phyloP scores from a whole-genome alignment of 2,797 vertebrate species.

The Pseudocheirus occidentalis region DNA sequence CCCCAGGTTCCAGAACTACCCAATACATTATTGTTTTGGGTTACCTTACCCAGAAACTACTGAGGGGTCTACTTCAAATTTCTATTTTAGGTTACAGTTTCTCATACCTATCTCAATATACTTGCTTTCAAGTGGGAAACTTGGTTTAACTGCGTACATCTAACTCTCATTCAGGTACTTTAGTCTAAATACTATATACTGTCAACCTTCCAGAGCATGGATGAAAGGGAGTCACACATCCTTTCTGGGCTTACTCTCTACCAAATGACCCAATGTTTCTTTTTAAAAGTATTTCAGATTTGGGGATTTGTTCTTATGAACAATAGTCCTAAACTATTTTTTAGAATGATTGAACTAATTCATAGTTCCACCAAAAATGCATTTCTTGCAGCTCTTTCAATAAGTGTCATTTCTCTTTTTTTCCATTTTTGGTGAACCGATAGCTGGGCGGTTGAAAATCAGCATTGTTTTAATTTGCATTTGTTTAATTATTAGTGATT shows the following conservation, averaged over 20 bases:
- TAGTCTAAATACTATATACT: neutral
- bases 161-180: neutral
- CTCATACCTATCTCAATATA: neutral
- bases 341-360: neutral
- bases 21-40: neutral
- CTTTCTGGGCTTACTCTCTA: neutral
- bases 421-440: neutral
- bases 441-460: neutral
- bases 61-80: neutral
- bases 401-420: neutral
- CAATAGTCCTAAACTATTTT: neutral
- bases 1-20: neutral
- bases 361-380: neutral
- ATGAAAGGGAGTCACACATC: neutral
- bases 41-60: neutral
- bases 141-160: neutral
- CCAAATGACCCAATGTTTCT: neutral
- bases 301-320: neutral
- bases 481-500: neutral
- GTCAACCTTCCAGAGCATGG: neutral
- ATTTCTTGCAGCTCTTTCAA: neutral
- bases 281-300: neutral
- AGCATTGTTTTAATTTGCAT: neutral
- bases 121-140: neutral
- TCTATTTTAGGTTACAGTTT: neutral